Percentiles rank a stretch among this genome's conserved stretches.
Evolutionary conservation across 2,797 vertebrate species (phyloP).

Genomic region (Cirrhinus mrigala): DNA sequence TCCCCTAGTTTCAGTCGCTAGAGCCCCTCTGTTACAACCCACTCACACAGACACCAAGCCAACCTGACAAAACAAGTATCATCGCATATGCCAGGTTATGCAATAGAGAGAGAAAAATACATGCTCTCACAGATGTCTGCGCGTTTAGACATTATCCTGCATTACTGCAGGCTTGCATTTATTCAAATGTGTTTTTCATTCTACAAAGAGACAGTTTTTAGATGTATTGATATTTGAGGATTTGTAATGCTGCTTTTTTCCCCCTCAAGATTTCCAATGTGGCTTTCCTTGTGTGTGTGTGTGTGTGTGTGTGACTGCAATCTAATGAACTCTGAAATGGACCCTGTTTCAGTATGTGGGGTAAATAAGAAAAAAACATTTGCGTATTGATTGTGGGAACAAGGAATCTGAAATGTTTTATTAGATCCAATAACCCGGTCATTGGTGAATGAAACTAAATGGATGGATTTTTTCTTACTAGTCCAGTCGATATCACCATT

Average conservation of each 20-base stretch:
- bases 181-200: conserved; percentile 37
- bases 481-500: background rate
- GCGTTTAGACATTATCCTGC: conserved; percentile 37
- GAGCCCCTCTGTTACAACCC: conserved; percentile 35
- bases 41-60: conserved; percentile 43
- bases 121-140: conserved; percentile 34
- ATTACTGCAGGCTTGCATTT: conserved; percentile 42
- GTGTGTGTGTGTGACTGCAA: conserved; percentile 12
- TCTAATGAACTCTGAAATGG: conserved; percentile 30
- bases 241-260: conserved; percentile 1
- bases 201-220: conserved; percentile 38
- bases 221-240: conserved; percentile 42
- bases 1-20: conserved; percentile 46
- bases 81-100: conserved; percentile 44
- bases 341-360: conserved; percentile 17
- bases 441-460: conserved; percentile 26
- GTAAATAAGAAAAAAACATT: conserved; percentile 39
- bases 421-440: conserved; percentile 40
- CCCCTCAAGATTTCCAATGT: background rate
- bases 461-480: conserved; percentile 9
- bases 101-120: conserved; percentile 40
- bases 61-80: conserved; percentile 47
- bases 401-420: conserved; percentile 36
- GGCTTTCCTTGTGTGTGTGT: background rate
- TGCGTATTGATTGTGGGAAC: conserved; percentile 37